phyloP scores from a whole-genome alignment of 2,113 vertebrate species.

The Psammodynastes pulverulentus region DNA sequence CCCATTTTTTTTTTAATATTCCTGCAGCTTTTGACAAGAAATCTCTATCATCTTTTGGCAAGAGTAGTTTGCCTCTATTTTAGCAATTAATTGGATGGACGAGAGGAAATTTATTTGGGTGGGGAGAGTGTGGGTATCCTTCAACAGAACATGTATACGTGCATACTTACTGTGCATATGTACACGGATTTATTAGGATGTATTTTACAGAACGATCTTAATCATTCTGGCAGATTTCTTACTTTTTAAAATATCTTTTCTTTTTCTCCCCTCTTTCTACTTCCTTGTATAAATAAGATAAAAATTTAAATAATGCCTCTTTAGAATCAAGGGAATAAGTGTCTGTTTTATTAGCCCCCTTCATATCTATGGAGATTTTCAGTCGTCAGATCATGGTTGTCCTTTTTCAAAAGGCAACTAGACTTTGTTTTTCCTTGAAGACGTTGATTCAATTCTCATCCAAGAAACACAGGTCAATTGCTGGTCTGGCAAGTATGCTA shows the following conservation, averaged over 20 bases:
- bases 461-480: background rate
- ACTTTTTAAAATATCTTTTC: background rate
- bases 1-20: background rate
- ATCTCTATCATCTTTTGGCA: background rate
- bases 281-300: background rate
- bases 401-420: background rate
- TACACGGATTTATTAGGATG: background rate
- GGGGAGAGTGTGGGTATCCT: background rate
- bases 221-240: background rate
- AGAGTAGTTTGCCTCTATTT: background rate
- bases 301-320: background rate
- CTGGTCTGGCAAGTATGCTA: background rate
- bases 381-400: background rate
- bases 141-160: background rate
- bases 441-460: background rate
- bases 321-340: background rate
- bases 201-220: background rate
- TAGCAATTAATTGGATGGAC: background rate
- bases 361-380: background rate
- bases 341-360: background rate
- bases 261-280: background rate
- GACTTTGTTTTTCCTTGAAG: background rate
- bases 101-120: background rate
- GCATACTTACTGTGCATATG: background rate
- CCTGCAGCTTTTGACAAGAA: background rate